Conservation (phyloP, 2,113 vertebrate species). For the Trematomus loennbergii region DNA sequence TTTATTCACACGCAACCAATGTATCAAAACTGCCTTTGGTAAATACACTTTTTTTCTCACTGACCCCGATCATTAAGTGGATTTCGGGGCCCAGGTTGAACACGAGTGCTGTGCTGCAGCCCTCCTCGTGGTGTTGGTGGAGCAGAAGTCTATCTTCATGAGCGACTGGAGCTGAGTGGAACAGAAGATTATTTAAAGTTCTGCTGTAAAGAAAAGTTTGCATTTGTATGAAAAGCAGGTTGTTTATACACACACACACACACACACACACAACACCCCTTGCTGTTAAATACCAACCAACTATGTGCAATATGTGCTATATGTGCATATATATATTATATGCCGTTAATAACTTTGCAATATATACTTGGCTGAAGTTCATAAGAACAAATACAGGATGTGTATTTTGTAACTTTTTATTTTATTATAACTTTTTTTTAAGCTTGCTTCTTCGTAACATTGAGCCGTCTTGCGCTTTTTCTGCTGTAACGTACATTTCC, state of each 20-base stretch:
- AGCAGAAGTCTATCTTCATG: slow-evolving; percentile 89
- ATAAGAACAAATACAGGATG: too few relatives aligned
- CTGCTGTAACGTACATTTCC: too few relatives aligned
- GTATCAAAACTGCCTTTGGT: background rate
- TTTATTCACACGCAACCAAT: background rate
- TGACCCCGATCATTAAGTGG: slow-evolving; percentile 91
- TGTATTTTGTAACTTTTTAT: too few relatives aligned
- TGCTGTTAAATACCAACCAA: too few relatives aligned
- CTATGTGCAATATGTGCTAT: too few relatives aligned
- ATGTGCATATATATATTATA: too few relatives aligned
- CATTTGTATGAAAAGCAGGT: background rate
- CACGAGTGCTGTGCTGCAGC: slow-evolving; percentile 85
- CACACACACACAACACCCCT: too few relatives aligned
- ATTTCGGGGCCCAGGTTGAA: slow-evolving; percentile 80
- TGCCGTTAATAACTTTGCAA: too few relatives aligned
- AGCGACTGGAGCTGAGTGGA: slow-evolving; percentile 88
- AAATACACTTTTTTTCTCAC: slow-evolving; percentile 17
- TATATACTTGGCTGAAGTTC: too few relatives aligned
- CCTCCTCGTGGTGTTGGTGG: slow-evolving; percentile 85
- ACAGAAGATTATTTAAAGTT: background rate
- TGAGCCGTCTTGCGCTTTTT: too few relatives aligned
- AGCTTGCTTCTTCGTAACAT: too few relatives aligned
- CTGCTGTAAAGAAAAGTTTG: background rate
- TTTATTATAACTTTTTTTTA: too few relatives aligned
- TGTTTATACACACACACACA: background rate